Evolutionary conservation across 2,888 invertebrate genomes (phyloP).

Genomic region (Hirtodrosophila trivittata): DNA sequence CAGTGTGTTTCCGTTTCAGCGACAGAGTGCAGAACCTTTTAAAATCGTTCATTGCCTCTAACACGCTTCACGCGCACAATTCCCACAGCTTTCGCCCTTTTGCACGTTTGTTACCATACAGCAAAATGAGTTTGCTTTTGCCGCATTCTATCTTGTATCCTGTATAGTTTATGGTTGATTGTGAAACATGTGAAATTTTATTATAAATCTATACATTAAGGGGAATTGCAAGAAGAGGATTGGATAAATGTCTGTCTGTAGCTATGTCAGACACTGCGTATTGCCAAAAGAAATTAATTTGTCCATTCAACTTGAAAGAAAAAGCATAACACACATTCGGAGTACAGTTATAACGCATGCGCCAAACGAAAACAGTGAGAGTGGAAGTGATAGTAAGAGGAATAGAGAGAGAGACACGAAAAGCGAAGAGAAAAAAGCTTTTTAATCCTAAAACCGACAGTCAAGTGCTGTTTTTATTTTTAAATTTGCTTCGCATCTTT

Average conservation of each 20-base stretch:
- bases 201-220: too few relatives aligned
- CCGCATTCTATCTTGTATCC: too few relatives aligned
- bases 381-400: slow-evolving; percentile 9
- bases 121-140: too few relatives aligned
- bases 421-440: background rate
- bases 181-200: too few relatives aligned
- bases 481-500: too few relatives aligned
- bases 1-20: slow-evolving; percentile 82
- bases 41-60: slow-evolving; percentile 64
- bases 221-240: too few relatives aligned
- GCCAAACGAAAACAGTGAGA: slow-evolving; percentile 15
- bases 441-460: too few relatives aligned
- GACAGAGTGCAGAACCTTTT: slow-evolving; percentile 60
- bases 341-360: slow-evolving; percentile 47
- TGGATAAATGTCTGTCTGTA: too few relatives aligned
- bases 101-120: slow-evolving; percentile 31
- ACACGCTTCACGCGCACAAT: slow-evolving; percentile 45
- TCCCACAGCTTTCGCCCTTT: slow-evolving; percentile 5
- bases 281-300: slow-evolving; percentile 52
- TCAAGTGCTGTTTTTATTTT: too few relatives aligned
- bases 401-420: slow-evolving; percentile 1
- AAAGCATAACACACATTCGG: slow-evolving; percentile 54
- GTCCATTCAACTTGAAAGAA: slow-evolving; percentile 32
- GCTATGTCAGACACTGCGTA: slow-evolving; percentile 32
- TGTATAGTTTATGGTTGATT: too few relatives aligned